Conservation (phyloP, 2,797 vertebrate species). For the Sorex maritimensis region DNA sequence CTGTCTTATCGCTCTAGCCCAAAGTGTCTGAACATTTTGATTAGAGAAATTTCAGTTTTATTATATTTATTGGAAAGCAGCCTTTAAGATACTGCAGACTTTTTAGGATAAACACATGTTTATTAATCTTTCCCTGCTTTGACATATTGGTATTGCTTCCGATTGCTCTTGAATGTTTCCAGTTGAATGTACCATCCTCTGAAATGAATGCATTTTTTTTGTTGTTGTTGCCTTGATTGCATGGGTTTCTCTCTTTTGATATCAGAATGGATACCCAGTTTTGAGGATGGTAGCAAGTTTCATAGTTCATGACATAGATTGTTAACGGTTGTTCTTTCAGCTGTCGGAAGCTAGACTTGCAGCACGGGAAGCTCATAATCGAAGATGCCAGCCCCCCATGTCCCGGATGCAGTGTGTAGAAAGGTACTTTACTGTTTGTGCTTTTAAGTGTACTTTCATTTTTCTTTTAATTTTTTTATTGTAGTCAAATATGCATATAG, state of each 20-base stretch:
- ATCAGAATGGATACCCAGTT: not conserved
- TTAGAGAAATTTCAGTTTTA: slow-evolving; percentile 2
- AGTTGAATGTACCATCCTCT: not conserved
- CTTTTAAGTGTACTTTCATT: slow-evolving; percentile 38
- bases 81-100: not conserved
- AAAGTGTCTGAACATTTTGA: slow-evolving; percentile 46
- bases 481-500: not conserved
- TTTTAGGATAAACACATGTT: not conserved
- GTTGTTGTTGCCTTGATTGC: too few species aligned
- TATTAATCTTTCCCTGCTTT: too few species aligned
- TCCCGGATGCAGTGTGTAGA: slow-evolving; percentile 91
- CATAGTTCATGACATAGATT: not conserved
- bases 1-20: too few species aligned
- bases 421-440: slow-evolving; percentile 90
- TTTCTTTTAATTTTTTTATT: too few species aligned
- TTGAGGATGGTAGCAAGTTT: not conserved
- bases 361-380: slow-evolving; percentile 93
- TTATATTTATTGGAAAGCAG: not conserved
- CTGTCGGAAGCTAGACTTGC: slow-evolving; percentile 93
- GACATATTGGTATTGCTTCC: not conserved
- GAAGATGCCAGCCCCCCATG: slow-evolving; percentile 90
- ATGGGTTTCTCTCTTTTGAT: slow-evolving; percentile 31
- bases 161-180: not conserved
- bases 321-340: slow-evolving; percentile 87
- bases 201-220: not conserved